phyloP scores from a whole-genome alignment of 2,888 invertebrate genomes.

The Limnephilus rhombicus region DNA sequence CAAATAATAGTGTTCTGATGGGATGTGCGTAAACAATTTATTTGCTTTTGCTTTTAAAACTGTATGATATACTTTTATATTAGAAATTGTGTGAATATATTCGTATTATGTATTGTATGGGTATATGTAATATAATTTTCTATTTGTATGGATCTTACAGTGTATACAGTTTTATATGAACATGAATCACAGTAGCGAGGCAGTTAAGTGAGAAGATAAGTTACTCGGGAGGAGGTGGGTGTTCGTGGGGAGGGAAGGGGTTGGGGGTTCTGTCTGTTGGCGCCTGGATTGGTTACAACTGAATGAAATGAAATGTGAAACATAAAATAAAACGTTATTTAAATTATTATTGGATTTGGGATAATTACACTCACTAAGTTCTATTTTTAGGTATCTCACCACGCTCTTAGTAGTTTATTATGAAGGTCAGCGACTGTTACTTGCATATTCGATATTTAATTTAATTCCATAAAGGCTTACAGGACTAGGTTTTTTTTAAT shows the following conservation, averaged over 20 bases:
- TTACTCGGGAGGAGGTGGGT: not conserved
- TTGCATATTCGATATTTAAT: no score
- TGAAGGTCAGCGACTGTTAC: no score
- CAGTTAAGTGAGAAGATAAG: not conserved
- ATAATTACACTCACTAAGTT: not conserved
- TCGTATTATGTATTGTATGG: not conserved
- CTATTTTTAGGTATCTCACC: no score
- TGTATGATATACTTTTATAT: not conserved
- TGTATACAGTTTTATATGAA: not conserved
- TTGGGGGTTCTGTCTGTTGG: not conserved
- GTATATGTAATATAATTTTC: not conserved
- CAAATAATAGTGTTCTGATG: slow-evolving; percentile 42
- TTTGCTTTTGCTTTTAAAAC: not conserved
- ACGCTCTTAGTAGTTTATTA: no score
- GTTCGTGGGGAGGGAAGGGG: not conserved
- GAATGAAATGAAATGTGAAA: not conserved
- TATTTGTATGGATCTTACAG: not conserved
- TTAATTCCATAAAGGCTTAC: no score
- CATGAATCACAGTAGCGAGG: not conserved
- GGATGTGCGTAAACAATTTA: slow-evolving; percentile 18
- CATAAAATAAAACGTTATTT: not conserved
- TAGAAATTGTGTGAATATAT: not conserved
- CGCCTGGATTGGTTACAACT: not conserved
- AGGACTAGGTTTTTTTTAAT: no score
- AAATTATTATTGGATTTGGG: not conserved